Base-by-base conservation (phyloP, 2,888 invertebrate genomes). In the Xestia xanthographa region DNA sequence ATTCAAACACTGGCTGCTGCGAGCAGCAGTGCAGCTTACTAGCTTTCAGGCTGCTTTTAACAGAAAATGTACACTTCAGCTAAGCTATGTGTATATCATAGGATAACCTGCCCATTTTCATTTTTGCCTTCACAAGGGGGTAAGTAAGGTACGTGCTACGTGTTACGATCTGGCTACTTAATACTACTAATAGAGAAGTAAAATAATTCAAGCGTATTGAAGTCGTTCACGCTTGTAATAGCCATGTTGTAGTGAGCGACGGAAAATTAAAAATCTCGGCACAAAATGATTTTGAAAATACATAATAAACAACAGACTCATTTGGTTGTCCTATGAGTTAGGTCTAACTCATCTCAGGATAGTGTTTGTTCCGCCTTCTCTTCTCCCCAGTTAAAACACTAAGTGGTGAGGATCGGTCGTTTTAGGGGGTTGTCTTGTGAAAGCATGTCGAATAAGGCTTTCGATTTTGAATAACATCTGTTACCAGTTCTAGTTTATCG, bases 1-100 rank as follows among this genome's bases (percentile, higher is more conserved):
- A 88, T 71, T 84, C 72, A 84, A 65, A 79, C 63, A 69, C 68
- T 74, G 75, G 70, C 66, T 66, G 45, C 65, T 72, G 78, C 72
- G 17, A 66, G 71, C 66, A 82, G 72, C 76, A 72, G 63, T 70
- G 58, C 85, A 80, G 82, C 75, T 71, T 80, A 75, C 75, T 80
- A 82, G 66, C 81, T 72, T 80, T 82, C 85, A 84, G 71, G 82
- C 82, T 34, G 82, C 77, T 84, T 83, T 85, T 67, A 85, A 85
- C 82, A 83, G 77, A 82, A 84, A 82, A 85, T 72, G 79, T 58
- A 82, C 77, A 85, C 62, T 85, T 85, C 72, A 76, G 50, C 62
- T 58, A 29, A 43, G 38, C 71, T 77, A 45, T 70, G 50, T 20
- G 60, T 26, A 9, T 78, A 79, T 50, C 20, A 50, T 11, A 50